Percentiles rank a stretch among this genome's conserved stretches.
phyloP scores from a whole-genome alignment of 2,797 vertebrate genomes.

The Alauda arvensis region DNA sequence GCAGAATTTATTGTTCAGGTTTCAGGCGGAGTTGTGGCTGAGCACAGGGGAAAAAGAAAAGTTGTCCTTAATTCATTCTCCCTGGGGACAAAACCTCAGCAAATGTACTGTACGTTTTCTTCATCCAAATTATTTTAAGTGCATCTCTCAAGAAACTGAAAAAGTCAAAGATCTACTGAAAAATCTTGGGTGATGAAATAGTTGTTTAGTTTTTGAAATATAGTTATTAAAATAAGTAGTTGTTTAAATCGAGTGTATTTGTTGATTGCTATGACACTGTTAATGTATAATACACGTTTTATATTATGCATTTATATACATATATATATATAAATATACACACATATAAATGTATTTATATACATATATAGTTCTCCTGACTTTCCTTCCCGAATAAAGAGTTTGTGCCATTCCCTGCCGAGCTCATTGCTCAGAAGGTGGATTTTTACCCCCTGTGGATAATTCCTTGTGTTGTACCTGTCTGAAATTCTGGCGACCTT shows the following conservation, averaged over 20 bases:
- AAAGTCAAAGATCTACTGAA: background rate
- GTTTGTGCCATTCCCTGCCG: background rate
- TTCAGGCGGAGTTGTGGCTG: background rate
- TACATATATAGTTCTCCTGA: background rate
- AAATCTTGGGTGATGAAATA: background rate
- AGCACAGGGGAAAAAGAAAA: background rate
- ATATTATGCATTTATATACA: background rate
- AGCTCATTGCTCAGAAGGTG: rapidly evolving
- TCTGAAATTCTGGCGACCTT: background rate
- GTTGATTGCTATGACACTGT: background rate
- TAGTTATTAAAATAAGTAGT: background rate
- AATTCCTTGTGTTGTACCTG: background rate
- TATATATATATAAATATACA: too few relatives aligned
- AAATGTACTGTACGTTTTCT: background rate
- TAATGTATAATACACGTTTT: background rate
- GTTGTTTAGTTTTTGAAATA: background rate
- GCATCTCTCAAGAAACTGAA: background rate
- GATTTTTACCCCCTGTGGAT: background rate
- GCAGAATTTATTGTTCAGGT: constrained; percentile 6
- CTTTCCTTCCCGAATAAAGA: background rate
- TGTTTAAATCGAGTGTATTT: background rate
- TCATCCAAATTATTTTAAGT: background rate
- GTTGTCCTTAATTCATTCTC: background rate
- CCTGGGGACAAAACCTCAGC: background rate
- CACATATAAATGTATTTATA: too few relatives aligned